phyloP scores from a whole-genome alignment of 2,113 vertebrate species.

The Marmota flaviventris region DNA sequence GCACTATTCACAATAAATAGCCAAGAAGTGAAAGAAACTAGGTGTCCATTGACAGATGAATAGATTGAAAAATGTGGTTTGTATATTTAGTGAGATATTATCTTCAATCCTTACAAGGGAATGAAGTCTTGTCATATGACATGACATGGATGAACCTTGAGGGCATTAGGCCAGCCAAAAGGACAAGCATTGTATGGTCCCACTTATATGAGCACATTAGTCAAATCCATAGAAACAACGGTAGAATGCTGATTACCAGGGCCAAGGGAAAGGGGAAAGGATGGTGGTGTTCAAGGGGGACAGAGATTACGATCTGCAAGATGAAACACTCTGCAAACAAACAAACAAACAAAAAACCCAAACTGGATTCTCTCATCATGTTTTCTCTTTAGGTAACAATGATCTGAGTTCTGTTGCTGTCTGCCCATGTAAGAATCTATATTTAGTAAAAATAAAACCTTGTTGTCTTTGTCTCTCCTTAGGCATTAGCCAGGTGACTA shows the following conservation, averaged over 20 bases:
- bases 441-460: not conserved
- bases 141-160: constrained; percentile 4
- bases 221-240: not conserved
- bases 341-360: not conserved
- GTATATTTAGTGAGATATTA: not conserved
- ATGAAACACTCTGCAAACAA: not conserved
- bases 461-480: constrained; percentile 44
- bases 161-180: not conserved
- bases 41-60: not conserved
- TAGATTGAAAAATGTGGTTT: not conserved
- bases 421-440: not conserved
- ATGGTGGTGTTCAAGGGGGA: not conserved
- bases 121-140: not conserved
- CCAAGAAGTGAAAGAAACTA: not conserved
- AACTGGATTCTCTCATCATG: not conserved
- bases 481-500: constrained; percentile 77
- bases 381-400: not conserved
- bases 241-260: not conserved
- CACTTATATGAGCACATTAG: not conserved
- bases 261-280: not conserved
- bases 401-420: not conserved
- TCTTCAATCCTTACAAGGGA: constrained; percentile 23
- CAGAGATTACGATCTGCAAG: not conserved
- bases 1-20: not conserved
- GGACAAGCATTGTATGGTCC: not conserved